phyloP scores from a whole-genome alignment of 1,140 invertebrate species.

The Zaprionus camerounensis region DNA sequence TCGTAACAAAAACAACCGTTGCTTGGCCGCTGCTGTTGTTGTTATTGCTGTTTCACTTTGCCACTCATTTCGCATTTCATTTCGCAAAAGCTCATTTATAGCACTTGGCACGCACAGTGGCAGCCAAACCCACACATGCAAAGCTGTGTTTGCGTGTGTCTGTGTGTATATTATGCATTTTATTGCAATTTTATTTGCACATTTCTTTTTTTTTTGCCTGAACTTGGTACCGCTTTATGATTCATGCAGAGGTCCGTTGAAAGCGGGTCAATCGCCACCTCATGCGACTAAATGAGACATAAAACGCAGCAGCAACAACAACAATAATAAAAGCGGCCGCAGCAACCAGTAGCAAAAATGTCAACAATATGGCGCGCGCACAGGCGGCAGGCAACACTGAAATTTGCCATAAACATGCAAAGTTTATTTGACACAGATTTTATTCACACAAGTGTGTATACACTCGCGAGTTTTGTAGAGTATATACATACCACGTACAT shows the following conservation, averaged over 20 bases:
- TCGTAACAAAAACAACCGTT: constrained; percentile 34
- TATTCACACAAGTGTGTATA: constrained; percentile 17
- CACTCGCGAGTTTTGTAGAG: not conserved
- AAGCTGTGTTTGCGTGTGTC: not conserved
- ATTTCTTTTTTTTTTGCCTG: constrained; percentile 50
- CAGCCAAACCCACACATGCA: constrained; percentile 14
- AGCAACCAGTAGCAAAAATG: constrained; percentile 18
- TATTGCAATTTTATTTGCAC: constrained; percentile 61
- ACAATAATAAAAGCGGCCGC: not conserved
- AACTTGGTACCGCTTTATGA: constrained; percentile 77
- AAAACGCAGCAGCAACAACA: constrained; percentile 47
- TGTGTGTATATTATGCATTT: constrained; percentile 45
- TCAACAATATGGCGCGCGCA: constrained; percentile 34
- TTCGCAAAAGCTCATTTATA: constrained; percentile 52
- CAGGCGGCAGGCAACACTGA: constrained; percentile 16
- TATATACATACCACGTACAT: constrained; percentile 2
- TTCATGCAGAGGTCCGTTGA: constrained; percentile 58
- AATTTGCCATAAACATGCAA: constrained; percentile 75
- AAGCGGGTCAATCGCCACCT: constrained; percentile 61
- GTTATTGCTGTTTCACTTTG: constrained; percentile 32
- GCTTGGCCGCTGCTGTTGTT: constrained; percentile 15
- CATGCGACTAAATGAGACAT: constrained; percentile 43
- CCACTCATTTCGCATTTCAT: constrained; percentile 40
- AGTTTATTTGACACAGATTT: constrained; percentile 77
- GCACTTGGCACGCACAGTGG: constrained; percentile 52